phyloP scores from a whole-genome alignment of 2,888 invertebrate species.

The Plagodis pulveraria region DNA sequence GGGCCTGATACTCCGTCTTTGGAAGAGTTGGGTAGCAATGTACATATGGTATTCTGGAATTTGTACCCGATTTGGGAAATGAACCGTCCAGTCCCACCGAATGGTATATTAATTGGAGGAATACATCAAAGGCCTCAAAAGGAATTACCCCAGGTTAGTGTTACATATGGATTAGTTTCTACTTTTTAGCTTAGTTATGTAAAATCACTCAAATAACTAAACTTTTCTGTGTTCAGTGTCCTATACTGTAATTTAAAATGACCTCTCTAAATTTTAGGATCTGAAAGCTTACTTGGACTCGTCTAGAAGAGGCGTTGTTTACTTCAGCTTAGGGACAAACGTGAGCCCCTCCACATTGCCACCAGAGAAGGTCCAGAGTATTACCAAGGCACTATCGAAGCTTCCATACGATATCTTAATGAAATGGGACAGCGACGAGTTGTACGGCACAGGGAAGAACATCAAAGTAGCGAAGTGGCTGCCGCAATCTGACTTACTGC shows the following conservation, averaged over 20 bases:
- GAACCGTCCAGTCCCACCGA: slow-evolving; percentile 63
- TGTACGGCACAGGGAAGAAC: slow-evolving; percentile 56
- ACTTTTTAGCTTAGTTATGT: too few species aligned
- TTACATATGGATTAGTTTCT: too few species aligned
- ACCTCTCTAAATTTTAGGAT: slow-evolving; percentile 48
- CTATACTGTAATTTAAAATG: too few species aligned
- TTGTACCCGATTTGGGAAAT: slow-evolving; percentile 58
- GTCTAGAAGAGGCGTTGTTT: slow-evolving; percentile 67
- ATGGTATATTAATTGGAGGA: slow-evolving; percentile 67
- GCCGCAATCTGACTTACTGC: slow-evolving; percentile 68
- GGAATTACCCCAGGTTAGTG: slow-evolving; percentile 56
- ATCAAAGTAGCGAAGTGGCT: slow-evolving; percentile 66
- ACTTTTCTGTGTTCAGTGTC: too few species aligned
- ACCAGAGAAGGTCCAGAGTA: slow-evolving; percentile 46
- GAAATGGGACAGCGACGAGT: slow-evolving; percentile 63
- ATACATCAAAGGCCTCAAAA: slow-evolving; percentile 58
- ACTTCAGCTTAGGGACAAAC: slow-evolving; percentile 73
- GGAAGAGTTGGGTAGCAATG: slow-evolving; percentile 45
- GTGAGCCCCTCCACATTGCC: slow-evolving; percentile 56
- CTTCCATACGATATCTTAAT: slow-evolving; percentile 70
- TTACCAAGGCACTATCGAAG: slow-evolving; percentile 59
- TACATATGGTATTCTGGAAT: slow-evolving; percentile 63
- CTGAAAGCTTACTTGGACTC: slow-evolving; percentile 61
- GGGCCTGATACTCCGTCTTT: slow-evolving; percentile 37
- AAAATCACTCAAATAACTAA: too few species aligned